Percentiles rank a stretch among this genome's conserved stretches.
These are phyloP conservation scores for Drosophila anceps DNA, from an alignment of 2,888 invertebrate species.

Conservation along the genomic window DNA sequence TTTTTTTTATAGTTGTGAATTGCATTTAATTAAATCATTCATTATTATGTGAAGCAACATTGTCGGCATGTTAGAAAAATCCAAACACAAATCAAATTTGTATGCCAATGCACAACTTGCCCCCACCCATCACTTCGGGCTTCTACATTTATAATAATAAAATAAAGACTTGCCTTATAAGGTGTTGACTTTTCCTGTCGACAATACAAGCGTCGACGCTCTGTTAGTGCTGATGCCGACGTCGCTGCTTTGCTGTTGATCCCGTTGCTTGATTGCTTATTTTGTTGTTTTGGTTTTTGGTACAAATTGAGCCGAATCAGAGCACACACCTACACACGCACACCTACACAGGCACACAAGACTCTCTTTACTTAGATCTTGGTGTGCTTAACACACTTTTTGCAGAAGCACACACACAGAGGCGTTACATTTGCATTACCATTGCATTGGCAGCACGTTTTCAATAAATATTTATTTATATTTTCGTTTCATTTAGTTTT, in stretches of 20 bases:
- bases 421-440: constrained; percentile 38
- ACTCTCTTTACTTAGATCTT: constrained; percentile 29
- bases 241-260: constrained; percentile 23
- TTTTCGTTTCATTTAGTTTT: constrained; percentile 35
- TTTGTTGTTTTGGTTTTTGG: constrained; percentile 30
- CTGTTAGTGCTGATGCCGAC: constrained; percentile 16
- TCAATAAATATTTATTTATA: constrained; percentile 42
- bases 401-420: constrained; percentile 43
- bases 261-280: constrained; percentile 29
- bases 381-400: constrained; percentile 45
- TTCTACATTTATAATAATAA: constrained; percentile 26
- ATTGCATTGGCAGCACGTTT: constrained; percentile 23
- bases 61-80: constrained; percentile 22
- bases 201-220: constrained; percentile 35
- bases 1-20: constrained; percentile 21
- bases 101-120: constrained; percentile 16
- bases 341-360: no score
- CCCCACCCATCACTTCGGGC: neutral
- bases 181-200: constrained; percentile 64
- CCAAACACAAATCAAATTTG: constrained; percentile 34
- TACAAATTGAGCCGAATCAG: constrained; percentile 15
- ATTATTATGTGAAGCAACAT: constrained; percentile 41
- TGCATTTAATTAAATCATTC: constrained; percentile 56
- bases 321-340: constrained; percentile 27
- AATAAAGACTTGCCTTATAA: constrained; percentile 70